phyloP scores from a whole-genome alignment of 1,140 invertebrate species.

The Drosophila ambigua region DNA sequence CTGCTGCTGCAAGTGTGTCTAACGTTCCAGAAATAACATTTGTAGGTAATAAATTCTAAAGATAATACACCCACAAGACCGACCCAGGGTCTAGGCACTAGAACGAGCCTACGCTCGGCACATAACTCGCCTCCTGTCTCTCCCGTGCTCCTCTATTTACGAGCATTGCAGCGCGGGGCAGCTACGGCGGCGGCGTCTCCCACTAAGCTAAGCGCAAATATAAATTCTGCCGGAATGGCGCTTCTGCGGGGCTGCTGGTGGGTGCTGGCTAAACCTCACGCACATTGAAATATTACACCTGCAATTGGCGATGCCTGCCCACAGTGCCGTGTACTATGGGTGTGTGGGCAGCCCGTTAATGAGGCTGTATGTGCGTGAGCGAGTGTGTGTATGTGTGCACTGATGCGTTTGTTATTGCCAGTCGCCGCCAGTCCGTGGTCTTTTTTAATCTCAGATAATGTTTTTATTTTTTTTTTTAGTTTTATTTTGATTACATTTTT shows the following conservation, averaged over 20 bases:
- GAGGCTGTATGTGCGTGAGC: conserved; percentile 24
- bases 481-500: too few species aligned
- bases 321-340: too few species aligned
- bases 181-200: conserved; percentile 4
- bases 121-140: conserved; percentile 62
- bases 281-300: conserved; percentile 79
- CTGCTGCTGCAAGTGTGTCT: conserved; percentile 49
- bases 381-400: neutral
- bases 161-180: conserved; percentile 45
- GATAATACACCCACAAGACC: conserved; percentile 74
- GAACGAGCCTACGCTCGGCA: conserved; percentile 17
- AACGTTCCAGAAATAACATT: conserved; percentile 81
- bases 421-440: conserved; percentile 41
- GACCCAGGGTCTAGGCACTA: conserved; percentile 10
- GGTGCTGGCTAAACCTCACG: conserved; percentile 13
- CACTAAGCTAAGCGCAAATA: conserved; percentile 66
- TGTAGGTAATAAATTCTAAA: conserved; percentile 81
- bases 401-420: conserved; percentile 68
- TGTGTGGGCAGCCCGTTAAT: conserved; percentile 33
- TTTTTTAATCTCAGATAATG: conserved; percentile 26
- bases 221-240: conserved; percentile 52
- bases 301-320: conserved; percentile 63
- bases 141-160: conserved; percentile 35
- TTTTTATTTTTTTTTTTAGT: too few species aligned
- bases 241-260: neutral